A percentile compares a stretch with the other conserved stretches of the same genome.
phyloP scores from a whole-genome alignment of 2,888 invertebrate genomes.

The Hymenopus coronatus region DNA sequence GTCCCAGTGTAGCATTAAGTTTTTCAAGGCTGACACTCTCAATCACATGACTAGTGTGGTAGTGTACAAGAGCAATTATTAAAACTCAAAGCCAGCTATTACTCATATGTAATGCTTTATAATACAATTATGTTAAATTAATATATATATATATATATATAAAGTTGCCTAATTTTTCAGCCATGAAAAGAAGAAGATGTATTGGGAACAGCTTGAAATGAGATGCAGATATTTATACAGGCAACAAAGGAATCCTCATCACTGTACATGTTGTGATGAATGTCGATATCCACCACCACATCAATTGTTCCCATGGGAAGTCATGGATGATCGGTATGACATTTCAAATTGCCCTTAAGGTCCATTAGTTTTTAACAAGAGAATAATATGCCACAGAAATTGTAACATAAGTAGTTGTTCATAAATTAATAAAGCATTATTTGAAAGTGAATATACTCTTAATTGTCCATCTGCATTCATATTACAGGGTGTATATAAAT shows the following conservation, averaged over 20 bases:
- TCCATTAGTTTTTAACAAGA: slow-evolving; percentile 23
- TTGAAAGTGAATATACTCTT: too few relatives aligned
- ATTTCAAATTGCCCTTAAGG: background rate
- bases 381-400: background rate
- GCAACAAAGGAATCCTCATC: slow-evolving; percentile 48
- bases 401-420: too few relatives aligned
- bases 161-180: slow-evolving; percentile 48
- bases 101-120: too few relatives aligned
- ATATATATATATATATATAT: background rate
- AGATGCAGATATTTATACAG: slow-evolving; percentile 77
- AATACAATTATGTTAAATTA: too few relatives aligned
- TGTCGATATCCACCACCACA: slow-evolving; percentile 58
- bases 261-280: slow-evolving; percentile 69
- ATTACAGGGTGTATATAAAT: too few relatives aligned
- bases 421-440: too few relatives aligned
- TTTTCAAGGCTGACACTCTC: too few relatives aligned
- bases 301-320: slow-evolving; percentile 59
- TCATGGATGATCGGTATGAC: slow-evolving; percentile 46
- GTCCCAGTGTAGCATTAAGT: too few relatives aligned
- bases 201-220: slow-evolving; percentile 88
- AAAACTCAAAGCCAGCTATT: too few relatives aligned
- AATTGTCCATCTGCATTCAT: too few relatives aligned
- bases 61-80: too few relatives aligned
- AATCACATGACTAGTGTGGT: too few relatives aligned
- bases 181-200: slow-evolving; percentile 92